Evolutionary conservation across 2,797 vertebrate species (phyloP).

Genomic region (Sparidentex hasta): DNA sequence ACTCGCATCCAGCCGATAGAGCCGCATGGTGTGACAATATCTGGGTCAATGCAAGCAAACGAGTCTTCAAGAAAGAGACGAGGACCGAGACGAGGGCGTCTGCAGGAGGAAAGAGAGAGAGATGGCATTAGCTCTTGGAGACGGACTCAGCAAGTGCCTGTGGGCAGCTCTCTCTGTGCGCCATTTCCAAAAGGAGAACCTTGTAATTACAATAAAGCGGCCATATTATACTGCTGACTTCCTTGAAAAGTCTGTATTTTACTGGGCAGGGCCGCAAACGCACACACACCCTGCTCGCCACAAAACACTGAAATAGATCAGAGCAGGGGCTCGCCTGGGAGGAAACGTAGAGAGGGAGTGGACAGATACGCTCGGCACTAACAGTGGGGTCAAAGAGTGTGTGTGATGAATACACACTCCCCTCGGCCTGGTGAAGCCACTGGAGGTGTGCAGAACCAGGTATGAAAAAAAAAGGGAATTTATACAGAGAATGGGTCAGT

Average conservation of each 20-base stretch:
- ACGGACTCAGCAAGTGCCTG: conserved; percentile 78
- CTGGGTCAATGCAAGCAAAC: conserved; percentile 45
- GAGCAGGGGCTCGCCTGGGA: conserved; percentile 71
- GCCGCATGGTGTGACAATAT: conserved; percentile 40
- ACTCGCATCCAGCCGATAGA: conserved; percentile 47
- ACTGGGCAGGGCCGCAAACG: conserved; percentile 86
- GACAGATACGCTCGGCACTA: conserved; percentile 50
- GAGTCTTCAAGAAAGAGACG: conserved; percentile 28
- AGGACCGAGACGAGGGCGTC: conserved; percentile 16
- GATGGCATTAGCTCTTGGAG: conserved; percentile 57
- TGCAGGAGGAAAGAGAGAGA: conserved; percentile 31
- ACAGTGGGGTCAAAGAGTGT: conserved; percentile 47
- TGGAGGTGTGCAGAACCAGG: conserved; percentile 58
- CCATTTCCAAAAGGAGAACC: conserved; percentile 86
- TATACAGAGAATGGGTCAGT: conserved; percentile 71
- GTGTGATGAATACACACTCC: conserved; percentile 41
- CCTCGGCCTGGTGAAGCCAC: conserved; percentile 22
- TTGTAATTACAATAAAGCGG: conserved; percentile 90
- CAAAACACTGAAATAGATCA: conserved; percentile 87
- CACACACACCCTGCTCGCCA: conserved; percentile 83
- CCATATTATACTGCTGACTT: conserved; percentile 88
- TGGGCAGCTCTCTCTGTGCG: conserved; percentile 72
- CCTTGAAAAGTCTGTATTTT: conserved; percentile 89
- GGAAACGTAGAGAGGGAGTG: conserved; percentile 67
- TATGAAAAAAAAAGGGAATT: conserved; percentile 46